Base-by-base conservation (phyloP, 2,888 invertebrate genomes). In the Chydorus sphaericus region DNA sequence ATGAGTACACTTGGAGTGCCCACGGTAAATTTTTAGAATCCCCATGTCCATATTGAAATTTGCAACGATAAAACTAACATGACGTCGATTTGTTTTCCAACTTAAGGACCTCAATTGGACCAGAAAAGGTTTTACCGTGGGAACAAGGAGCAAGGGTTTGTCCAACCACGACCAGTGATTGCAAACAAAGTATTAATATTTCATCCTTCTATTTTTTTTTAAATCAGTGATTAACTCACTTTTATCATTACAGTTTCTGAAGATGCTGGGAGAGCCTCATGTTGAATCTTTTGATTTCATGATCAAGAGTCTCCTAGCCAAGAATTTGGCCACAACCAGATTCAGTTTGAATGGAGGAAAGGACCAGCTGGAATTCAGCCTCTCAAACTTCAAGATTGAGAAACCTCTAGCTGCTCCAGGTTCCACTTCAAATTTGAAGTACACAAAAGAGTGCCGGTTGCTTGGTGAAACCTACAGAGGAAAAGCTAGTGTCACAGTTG, bases 241-340 rank as follows among this genome's bases (percentile, higher is more conserved):
- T 31, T 48, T 73, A 76, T 59, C 66, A 83, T 73, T 76, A 58
- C 66, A 83, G 83, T 69, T 79, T 60, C 68, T 89, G 60, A 79
- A 81, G 71, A 77, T 77, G 56, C 71, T 90, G 23, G 89, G 88
- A 14, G 73, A 77, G 5, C 89, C 88, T 6, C 96, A 97, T 68
- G 75, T 93, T 44, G 83, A 89, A 60, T 96, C 96, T 0, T 98
- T 93, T 68, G 87, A 98, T 73, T 91, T 83, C 67, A 79, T 96
- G 76, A 63, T 88, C 0, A 75, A 79, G 48, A 78, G 83, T 66
- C 96, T 96, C 0, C 68, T 97, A 1, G 69, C 77, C 26, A 71
- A 78, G 53, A 76, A 82, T 63, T 70, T 90, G 16, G 65, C 73
- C 20, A 83, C 87, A 0, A 71, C 82, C 0, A 76, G 83, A 66